phyloP scores from a whole-genome alignment of 1,140 invertebrate species.

The Rhizoglyphus robini region DNA sequence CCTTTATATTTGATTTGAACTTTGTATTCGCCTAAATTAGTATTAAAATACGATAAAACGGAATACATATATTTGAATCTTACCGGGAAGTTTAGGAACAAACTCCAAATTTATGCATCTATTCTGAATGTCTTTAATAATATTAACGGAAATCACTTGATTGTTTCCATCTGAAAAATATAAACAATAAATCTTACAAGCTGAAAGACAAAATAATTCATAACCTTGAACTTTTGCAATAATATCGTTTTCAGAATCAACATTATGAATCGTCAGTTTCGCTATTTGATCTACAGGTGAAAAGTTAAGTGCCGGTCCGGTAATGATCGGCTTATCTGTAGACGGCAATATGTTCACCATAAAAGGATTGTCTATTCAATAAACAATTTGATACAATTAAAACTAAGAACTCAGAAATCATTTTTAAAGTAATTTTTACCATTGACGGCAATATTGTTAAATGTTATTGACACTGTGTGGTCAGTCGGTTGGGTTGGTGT shows the following conservation, averaged over 20 bases:
- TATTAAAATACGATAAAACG: conserved; percentile 22
- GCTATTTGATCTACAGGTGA: conserved; percentile 24
- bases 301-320: conserved; percentile 21
- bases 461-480: conserved; percentile 88
- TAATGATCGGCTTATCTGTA: conserved; percentile 24
- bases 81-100: conserved; percentile 19
- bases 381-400: neutral
- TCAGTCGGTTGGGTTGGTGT: conserved; percentile 81
- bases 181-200: too few species aligned
- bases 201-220: neutral
- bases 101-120: conserved; percentile 10
- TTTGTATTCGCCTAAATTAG: conserved; percentile 37
- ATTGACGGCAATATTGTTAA: conserved; percentile 70
- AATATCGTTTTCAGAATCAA: conserved; percentile 67
- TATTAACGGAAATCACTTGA: conserved; percentile 1
- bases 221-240: conserved; percentile 85
- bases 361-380: conserved; percentile 28
- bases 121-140: conserved; percentile 17
- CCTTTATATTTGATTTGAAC: conserved; percentile 39
- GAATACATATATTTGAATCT: neutral
- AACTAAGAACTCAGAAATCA: neutral
- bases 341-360: conserved; percentile 23
- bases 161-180: conserved; percentile 12
- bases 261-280: conserved; percentile 33
- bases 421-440: conserved; percentile 31